phyloP scores from a whole-genome alignment of 2,113 vertebrate species.

The Camelus bactrianus region DNA sequence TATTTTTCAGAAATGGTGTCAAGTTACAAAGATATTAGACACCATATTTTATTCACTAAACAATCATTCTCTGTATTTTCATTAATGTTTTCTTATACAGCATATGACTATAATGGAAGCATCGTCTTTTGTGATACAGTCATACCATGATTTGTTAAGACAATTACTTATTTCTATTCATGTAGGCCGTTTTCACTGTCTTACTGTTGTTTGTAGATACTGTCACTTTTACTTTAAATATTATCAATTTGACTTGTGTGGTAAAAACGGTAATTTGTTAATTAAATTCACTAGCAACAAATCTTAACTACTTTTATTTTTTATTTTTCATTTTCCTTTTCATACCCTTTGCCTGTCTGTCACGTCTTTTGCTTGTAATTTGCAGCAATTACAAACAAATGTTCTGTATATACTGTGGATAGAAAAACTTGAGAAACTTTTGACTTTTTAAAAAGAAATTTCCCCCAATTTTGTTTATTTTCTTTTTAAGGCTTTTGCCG shows the following conservation, averaged over 20 bases:
- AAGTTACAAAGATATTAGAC: not conserved
- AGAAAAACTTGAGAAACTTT: not conserved
- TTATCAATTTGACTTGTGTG: not conserved
- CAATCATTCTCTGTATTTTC: not conserved
- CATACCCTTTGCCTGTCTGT: not conserved
- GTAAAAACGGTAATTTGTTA: not conserved
- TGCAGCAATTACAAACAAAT: not conserved
- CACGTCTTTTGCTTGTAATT: not conserved
- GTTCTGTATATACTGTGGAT: not conserved
- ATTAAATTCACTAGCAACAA: not conserved
- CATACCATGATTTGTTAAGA: not conserved
- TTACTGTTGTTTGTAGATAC: not conserved
- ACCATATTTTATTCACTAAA: not conserved
- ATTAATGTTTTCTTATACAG: not conserved
- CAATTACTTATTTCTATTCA: slow-evolving; percentile 26
- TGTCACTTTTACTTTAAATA: not conserved
- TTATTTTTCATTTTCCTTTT: slow-evolving; percentile 28
- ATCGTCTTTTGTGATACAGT: not conserved
- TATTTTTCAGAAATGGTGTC: not conserved
- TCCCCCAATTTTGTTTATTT: not conserved
- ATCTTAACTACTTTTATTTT: not conserved
- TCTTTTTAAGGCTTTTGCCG: not conserved
- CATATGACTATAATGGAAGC: not conserved
- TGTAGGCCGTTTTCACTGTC: slow-evolving; percentile 2
- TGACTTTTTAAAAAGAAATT: not conserved